Evolutionary conservation across 2,888 invertebrate species (phyloP).

Genomic region (Dimorphilus gyrociliatus): DNA sequence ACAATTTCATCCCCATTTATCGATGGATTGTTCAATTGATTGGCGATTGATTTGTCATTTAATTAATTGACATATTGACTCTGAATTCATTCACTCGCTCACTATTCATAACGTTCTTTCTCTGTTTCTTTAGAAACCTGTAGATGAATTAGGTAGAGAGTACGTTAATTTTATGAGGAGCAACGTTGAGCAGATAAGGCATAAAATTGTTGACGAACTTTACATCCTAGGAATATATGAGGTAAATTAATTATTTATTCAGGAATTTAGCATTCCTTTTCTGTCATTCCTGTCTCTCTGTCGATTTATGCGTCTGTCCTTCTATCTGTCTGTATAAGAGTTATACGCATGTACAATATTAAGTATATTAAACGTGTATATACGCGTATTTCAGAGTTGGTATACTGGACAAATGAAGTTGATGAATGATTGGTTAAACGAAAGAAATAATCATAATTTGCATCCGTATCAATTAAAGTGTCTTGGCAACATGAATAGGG

Average conservation of each 20-base stretch:
- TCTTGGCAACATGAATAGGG: slow-evolving; percentile 79
- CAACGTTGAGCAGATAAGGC: slow-evolving; percentile 91
- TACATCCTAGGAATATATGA: slow-evolving; percentile 67
- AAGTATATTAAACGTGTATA: no score
- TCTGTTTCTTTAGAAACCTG: slow-evolving; percentile 42
- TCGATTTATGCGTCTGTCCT: no score
- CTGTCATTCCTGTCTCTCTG: background rate
- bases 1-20: no score
- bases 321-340: no score
- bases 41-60: no score
- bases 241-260: slow-evolving; percentile 33
- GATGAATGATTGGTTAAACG: slow-evolving; percentile 82
- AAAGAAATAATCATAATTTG: slow-evolving; percentile 74
- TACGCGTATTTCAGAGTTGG: slow-evolving; percentile 62
- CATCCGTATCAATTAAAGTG: slow-evolving; percentile 96
- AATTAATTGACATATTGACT: background rate
- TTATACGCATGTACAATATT: no score
- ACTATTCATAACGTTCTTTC: no score
- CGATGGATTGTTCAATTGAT: no score
- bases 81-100: background rate
- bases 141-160: slow-evolving; percentile 89
- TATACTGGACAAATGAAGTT: slow-evolving; percentile 83
- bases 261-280: background rate
- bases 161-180: slow-evolving; percentile 95
- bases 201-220: slow-evolving; percentile 75